Evolutionary conservation across 2,113 vertebrate species (phyloP).

Genomic region (Hemicordylus capensis): DNA sequence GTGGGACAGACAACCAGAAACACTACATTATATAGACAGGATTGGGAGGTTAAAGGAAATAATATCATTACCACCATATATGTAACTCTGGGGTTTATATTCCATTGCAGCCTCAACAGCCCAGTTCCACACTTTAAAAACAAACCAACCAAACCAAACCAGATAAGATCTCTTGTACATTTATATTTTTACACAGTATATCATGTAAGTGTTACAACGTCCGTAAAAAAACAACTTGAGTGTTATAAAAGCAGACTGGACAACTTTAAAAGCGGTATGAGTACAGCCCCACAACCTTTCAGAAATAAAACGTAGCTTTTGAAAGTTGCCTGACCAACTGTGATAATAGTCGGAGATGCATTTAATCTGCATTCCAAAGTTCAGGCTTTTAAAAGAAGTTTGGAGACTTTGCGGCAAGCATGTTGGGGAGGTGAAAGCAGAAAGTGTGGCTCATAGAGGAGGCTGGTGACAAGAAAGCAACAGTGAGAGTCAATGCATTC

Average conservation of each 20-base stretch:
- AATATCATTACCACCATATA: background rate
- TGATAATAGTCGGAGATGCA: background rate
- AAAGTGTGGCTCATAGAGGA: background rate
- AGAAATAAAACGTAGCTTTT: background rate
- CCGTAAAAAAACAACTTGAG: too few relatives aligned
- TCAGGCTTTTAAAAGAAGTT: background rate
- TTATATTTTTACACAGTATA: background rate
- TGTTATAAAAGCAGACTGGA: too few relatives aligned
- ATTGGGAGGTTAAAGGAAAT: background rate
- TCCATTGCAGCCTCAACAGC: fast-evolving
- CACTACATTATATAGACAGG: fast-evolving
- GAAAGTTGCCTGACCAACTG: background rate
- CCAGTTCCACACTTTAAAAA: too few relatives aligned
- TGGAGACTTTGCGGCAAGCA: background rate
- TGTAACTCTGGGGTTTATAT: background rate
- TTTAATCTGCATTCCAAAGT: background rate
- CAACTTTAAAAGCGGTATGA: background rate
- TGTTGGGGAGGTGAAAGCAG: background rate
- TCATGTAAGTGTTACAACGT: background rate
- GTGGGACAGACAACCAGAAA: background rate
- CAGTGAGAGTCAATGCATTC: background rate
- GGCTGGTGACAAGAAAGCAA: background rate
- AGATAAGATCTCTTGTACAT: background rate
- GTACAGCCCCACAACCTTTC: background rate
- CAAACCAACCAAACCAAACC: too few relatives aligned